phyloP scores from a whole-genome alignment of 2,888 invertebrate genomes.

The Cenopis cana region DNA sequence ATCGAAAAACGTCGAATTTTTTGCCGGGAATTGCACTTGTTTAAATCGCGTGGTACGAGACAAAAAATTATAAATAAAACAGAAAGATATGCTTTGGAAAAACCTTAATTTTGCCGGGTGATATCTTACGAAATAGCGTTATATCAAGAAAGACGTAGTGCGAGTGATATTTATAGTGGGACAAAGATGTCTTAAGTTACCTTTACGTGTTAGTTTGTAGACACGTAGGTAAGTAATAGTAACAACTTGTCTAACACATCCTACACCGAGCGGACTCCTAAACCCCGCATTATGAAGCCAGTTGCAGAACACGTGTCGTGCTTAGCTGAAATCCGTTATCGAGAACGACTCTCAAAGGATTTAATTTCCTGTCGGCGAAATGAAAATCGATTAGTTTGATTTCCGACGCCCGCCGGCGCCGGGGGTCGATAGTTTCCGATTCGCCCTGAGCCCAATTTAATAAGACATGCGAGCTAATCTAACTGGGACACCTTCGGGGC shows the following conservation, averaged over 20 bases:
- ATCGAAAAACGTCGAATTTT: background rate
- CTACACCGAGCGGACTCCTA: conserved; percentile 34
- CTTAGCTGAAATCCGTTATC: conserved; percentile 81
- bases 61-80: too few relatives aligned
- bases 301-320: conserved; percentile 76
- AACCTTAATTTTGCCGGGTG: too few relatives aligned
- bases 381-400: conserved; percentile 85
- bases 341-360: conserved; percentile 81
- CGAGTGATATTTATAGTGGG: background rate
- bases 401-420: conserved; percentile 75
- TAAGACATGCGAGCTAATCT: conserved; percentile 70
- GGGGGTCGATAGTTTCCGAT: conserved; percentile 78
- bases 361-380: conserved; percentile 84
- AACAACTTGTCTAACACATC: conserved; percentile 14
- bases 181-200: conserved; percentile 3
- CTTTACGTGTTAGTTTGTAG: conserved; percentile 4
- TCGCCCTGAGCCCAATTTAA: conserved; percentile 70
- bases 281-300: conserved; percentile 47
- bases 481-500: conserved; percentile 44
- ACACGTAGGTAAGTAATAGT: conserved; percentile 2
- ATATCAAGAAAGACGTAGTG: too few relatives aligned
- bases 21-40: background rate
- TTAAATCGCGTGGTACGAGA: too few relatives aligned
- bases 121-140: too few relatives aligned
- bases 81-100: too few relatives aligned